phyloP scores from a whole-genome alignment of 2,888 invertebrate species.

The Conus canariensis region DNA sequence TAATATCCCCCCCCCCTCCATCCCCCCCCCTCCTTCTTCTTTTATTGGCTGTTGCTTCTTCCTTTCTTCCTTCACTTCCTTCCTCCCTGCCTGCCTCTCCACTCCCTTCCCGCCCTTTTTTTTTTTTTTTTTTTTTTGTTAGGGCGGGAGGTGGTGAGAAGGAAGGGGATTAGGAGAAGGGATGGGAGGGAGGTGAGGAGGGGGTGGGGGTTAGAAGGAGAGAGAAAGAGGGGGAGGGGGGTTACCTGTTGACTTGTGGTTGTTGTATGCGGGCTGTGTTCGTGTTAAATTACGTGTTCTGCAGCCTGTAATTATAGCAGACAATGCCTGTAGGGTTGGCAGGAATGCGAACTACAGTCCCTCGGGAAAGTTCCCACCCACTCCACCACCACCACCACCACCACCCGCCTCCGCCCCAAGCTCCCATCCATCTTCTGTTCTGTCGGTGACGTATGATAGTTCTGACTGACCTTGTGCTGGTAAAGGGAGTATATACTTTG shows the following conservation, averaged over 20 bases:
- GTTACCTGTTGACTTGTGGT: not conserved
- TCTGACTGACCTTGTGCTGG: too few species aligned
- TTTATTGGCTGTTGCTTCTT: slow-evolving; percentile 32
- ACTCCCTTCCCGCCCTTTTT: not conserved
- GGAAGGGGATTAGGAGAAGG: not conserved
- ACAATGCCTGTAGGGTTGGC: not conserved
- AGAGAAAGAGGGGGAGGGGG: not conserved
- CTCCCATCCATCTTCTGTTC: too few species aligned
- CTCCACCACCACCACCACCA: not conserved
- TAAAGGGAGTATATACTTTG: too few species aligned
- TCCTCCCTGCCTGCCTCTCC: not conserved
- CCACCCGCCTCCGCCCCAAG: not conserved
- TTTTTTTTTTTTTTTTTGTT: too few species aligned
- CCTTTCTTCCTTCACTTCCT: not conserved
- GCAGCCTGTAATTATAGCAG: slow-evolving; percentile 35
- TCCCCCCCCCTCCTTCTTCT: not conserved
- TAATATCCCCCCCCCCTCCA: not conserved
- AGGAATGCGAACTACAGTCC: not conserved
- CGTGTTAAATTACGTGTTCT: not conserved
- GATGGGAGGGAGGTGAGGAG: not conserved
- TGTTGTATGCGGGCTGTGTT: not conserved
- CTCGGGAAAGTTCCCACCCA: not conserved
- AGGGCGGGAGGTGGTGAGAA: too few species aligned
- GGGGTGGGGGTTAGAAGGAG: not conserved
- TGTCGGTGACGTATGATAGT: not conserved